Conservation (phyloP, 2,113 vertebrate genomes). For the Hypocryptadius cinnamomeus region DNA sequence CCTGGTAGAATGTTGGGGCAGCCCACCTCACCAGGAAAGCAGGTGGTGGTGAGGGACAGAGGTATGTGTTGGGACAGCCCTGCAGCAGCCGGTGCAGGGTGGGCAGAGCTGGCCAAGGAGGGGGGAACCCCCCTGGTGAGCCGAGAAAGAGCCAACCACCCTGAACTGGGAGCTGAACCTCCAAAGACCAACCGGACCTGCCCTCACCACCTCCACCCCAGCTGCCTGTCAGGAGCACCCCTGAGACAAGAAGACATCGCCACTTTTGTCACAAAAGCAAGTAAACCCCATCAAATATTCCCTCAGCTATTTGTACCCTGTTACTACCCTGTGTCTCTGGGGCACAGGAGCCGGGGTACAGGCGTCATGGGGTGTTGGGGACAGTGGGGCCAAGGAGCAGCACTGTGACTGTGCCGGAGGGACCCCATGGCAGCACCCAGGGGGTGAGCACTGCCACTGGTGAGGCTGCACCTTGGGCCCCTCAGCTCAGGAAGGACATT, state of each 20-base stretch:
- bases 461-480: background rate
- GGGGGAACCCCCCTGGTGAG: background rate
- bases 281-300: background rate
- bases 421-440: rapidly evolving
- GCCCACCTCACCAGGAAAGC: background rate
- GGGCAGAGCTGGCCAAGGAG: background rate
- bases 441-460: background rate
- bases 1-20: rapidly evolving
- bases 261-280: background rate
- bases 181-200: rapidly evolving
- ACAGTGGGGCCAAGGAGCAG: background rate
- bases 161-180: background rate
- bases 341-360: rapidly evolving
- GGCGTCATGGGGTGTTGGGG: background rate
- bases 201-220: rapidly evolving
- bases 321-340: rapidly evolving
- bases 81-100: background rate
- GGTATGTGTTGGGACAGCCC: background rate
- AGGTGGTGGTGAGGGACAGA: background rate
- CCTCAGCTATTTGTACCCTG: too few relatives aligned
- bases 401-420: background rate
- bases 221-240: background rate
- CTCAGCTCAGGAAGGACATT: background rate
- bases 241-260: background rate
- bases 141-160: background rate